Evolutionary conservation across 2,888 invertebrate species (phyloP).

Genomic region (Eudemis profundana): DNA sequence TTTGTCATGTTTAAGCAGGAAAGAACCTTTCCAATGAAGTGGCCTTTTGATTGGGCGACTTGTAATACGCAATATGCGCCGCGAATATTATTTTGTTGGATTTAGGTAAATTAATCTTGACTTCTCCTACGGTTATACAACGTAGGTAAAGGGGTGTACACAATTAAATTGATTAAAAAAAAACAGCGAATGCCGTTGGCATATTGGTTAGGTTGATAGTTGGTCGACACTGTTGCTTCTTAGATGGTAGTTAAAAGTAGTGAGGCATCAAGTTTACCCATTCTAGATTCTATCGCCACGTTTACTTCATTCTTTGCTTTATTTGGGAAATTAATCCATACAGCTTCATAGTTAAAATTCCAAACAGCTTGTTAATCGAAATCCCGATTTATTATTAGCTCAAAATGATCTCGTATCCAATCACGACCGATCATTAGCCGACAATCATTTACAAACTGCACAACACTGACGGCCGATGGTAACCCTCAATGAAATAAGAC

Average conservation of each 20-base stretch:
- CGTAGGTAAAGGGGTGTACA: no score
- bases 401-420: constrained; percentile 31
- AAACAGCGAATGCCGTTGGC: no score
- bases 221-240: no score
- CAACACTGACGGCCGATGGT: constrained; percentile 66
- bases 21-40: constrained; percentile 44
- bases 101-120: not conserved
- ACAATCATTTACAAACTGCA: constrained; percentile 57
- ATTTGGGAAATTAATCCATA: no score
- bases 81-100: constrained; percentile 18
- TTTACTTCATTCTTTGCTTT: not conserved
- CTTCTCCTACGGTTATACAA: no score
- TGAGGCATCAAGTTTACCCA: no score
- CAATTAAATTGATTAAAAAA: no score
- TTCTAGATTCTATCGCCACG: no score
- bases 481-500: constrained; percentile 80
- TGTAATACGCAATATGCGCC: constrained; percentile 26
- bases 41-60: constrained; percentile 32
- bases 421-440: constrained; percentile 40
- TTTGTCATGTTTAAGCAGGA: constrained; percentile 48
- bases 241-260: no score
- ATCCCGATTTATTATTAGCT: constrained; percentile 7
- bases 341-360: not conserved
- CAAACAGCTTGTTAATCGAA: constrained; percentile 1
- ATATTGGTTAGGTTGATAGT: no score